Evolutionary conservation across 2,888 invertebrate genomes (phyloP).

Genomic region (Tiliacea aurago): DNA sequence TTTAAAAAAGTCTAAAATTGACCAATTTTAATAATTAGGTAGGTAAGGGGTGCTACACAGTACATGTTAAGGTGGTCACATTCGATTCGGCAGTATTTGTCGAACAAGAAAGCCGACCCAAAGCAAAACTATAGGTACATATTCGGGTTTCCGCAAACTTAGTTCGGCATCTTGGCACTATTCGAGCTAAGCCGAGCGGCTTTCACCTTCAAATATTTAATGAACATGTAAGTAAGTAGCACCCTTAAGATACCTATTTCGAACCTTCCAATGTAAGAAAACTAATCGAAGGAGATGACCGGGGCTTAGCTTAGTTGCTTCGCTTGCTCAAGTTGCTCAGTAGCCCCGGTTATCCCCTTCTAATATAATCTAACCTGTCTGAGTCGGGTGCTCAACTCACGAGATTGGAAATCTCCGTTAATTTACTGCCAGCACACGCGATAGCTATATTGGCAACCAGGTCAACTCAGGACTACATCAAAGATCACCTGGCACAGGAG

Average conservation of each 20-base stretch:
- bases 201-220: not conserved
- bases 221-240: not conserved
- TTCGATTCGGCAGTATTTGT: not conserved
- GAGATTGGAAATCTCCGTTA: not conserved
- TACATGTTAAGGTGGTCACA: not conserved
- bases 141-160: not conserved
- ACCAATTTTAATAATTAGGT: not conserved
- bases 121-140: not conserved
- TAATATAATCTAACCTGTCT: constrained; percentile 16
- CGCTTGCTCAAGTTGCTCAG: not conserved
- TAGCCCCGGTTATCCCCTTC: not conserved
- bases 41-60: not conserved
- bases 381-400: not conserved
- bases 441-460: not conserved
- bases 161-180: not conserved
- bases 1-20: not conserved
- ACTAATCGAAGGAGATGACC: not conserved
- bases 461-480: too few species aligned
- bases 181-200: not conserved
- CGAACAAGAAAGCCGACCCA: not conserved
- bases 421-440: too few species aligned
- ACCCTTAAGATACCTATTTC: not conserved
- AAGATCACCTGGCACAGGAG: not conserved
- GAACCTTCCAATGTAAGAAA: not conserved
- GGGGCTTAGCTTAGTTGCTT: not conserved